phyloP scores from a whole-genome alignment of 1,140 invertebrate genomes.

The Lucilia cuprina region DNA sequence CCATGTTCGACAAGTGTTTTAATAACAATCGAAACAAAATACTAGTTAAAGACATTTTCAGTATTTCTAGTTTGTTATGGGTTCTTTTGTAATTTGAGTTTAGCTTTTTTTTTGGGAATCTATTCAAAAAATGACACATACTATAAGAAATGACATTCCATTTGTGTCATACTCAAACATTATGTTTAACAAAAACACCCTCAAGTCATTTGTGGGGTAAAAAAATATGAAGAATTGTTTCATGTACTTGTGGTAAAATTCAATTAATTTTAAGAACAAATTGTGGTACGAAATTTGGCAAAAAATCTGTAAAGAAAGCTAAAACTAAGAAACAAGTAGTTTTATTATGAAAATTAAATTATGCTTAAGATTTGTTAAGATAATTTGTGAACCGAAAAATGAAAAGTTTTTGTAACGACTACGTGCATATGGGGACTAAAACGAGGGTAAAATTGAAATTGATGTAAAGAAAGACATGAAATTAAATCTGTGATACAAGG shows the following conservation, averaged over 20 bases:
- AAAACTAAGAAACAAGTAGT: background rate
- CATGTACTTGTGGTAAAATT: slow-evolving; percentile 17
- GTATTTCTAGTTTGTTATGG: background rate
- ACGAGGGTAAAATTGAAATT: background rate
- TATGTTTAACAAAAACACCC: background rate
- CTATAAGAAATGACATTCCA: slow-evolving; percentile 13
- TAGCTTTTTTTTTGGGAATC: background rate
- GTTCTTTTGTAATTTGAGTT: background rate
- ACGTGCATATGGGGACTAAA: too few species aligned
- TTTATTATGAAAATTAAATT: slow-evolving; percentile 12
- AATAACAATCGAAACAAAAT: background rate
- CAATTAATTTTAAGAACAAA: slow-evolving; percentile 4
- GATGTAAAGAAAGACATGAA: background rate
- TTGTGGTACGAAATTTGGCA: background rate
- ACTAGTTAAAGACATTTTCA: background rate
- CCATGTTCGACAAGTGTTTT: background rate
- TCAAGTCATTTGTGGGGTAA: background rate
- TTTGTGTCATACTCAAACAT: background rate
- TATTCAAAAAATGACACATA: background rate
- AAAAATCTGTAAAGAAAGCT: background rate
- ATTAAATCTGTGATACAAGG: too few species aligned
- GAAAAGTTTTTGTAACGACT: background rate
- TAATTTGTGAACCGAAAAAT: background rate
- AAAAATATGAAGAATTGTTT: background rate
- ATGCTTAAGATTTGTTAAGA: background rate